Base-by-base conservation (phyloP, 2,797 vertebrate genomes). In the Pangasius mekongensis region DNA sequence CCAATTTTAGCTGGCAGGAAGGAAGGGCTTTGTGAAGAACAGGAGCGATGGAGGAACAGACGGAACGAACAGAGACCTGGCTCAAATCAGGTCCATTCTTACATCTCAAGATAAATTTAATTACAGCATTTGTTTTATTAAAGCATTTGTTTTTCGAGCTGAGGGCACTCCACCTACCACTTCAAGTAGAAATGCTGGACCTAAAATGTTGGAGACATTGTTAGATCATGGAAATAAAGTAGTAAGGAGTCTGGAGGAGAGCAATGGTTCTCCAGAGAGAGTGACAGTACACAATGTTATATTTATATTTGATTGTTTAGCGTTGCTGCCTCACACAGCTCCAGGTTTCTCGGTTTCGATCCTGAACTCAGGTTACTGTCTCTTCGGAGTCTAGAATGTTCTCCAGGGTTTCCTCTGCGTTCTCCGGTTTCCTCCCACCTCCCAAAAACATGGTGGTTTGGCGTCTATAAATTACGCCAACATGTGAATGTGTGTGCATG, bases 1-100 rank as follows among this genome's bases (percentile, higher is more conserved):
- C 91, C 94, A 93, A 92, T 94, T 96, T 94, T 95, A 95, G 94
- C 92, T 3, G 36, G 91, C 88, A 91, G 96, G 94, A 95, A 96
- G 95, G 94, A 96, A 95, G 94, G 93, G 93, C 92, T 89, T 91
- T 90, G 91, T 92, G 91, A 92, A 93, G 94, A 93, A 93, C 74
- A 85, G 91, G 93, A 92, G 74, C 1, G 87, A 88, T 92, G 91
- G 92, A 92, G 91, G 18, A 88, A 76, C 91, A 87, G 87, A 93
- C 94, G 92, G 93, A 94, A 94, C 22, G 0, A 87, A 87, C 88
- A 88, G 67, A 5, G 78, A 88, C 85, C 83, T 87, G 85, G 87
- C 82, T 30, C 69, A 60, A 24, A 22, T 43, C 39, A 18, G 81
- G 30, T 18, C 74, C 58, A 85, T 84, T 85, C 86, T 89, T 87